Conservation (phyloP, 2,113 vertebrate genomes). For the Notothenia coriiceps region DNA sequence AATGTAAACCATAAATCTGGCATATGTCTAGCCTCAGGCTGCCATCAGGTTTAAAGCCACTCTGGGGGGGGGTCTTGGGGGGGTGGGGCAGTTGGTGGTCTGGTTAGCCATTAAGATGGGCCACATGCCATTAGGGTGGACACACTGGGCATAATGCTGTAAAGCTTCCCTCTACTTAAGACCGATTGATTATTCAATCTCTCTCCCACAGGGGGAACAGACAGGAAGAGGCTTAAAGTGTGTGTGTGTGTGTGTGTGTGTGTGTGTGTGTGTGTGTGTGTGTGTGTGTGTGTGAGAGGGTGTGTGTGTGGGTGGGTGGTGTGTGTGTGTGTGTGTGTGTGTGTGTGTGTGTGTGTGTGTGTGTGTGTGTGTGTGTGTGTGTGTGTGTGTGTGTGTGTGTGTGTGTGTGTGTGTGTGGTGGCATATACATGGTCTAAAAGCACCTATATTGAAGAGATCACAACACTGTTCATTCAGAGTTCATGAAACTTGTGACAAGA, state of each 20-base stretch:
- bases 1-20: constrained; percentile 74
- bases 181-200: constrained; percentile 77
- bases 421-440: background rate
- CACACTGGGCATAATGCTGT: constrained; percentile 70
- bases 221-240: constrained; percentile 37
- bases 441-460: constrained; percentile 27
- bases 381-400: background rate
- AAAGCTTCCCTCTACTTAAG: constrained; percentile 67
- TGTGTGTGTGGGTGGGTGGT: too few species aligned
- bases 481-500: constrained; percentile 28
- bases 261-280: constrained; percentile 13
- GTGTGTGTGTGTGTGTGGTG: constrained; percentile 9
- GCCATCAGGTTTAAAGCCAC: constrained; percentile 66
- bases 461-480: constrained; percentile 34
- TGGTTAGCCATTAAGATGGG: constrained; percentile 70
- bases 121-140: constrained; percentile 74
- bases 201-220: constrained; percentile 47
- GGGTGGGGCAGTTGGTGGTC: constrained; percentile 35
- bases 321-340: background rate
- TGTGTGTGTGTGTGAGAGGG: constrained; percentile 7
- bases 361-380: constrained; percentile 4
- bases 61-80: constrained; percentile 15
- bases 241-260: background rate
- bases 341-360: constrained; percentile 14
- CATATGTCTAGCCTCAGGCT: constrained; percentile 47